phyloP scores from a whole-genome alignment of 2,797 vertebrate species.

The Scolopax rusticola region DNA sequence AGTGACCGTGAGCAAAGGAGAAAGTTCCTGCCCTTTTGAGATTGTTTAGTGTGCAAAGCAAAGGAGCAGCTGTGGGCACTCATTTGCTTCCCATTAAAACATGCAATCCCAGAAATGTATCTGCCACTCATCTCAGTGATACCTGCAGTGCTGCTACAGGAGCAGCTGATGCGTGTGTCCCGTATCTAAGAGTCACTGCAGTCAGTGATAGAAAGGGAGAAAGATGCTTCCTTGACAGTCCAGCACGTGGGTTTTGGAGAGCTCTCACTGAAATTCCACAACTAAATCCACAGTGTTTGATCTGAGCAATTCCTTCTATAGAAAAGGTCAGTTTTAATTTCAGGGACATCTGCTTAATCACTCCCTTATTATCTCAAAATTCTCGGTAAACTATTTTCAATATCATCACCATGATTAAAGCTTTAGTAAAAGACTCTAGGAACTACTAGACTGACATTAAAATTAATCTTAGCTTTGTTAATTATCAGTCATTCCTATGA shows the following conservation, averaged over 20 bases:
- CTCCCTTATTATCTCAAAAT: not conserved
- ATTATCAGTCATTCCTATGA: not conserved
- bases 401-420: not conserved
- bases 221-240: not conserved
- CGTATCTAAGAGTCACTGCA: not conserved
- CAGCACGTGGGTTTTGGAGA: not conserved
- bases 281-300: not conserved
- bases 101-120: not conserved
- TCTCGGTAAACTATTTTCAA: conserved; percentile 17
- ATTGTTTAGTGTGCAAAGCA: not conserved
- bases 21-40: not conserved
- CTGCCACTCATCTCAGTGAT: not conserved
- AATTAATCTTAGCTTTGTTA: conserved; percentile 38
- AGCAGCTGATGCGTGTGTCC: not conserved
- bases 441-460: conserved; percentile 24
- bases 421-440: conserved; percentile 4
- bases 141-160: not conserved
- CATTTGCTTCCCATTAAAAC: not conserved
- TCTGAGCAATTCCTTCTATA: not conserved
- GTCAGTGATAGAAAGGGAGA: not conserved
- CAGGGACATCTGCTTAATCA: conserved; percentile 4
- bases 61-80: not conserved
- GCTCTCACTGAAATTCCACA: not conserved
- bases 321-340: not conserved
- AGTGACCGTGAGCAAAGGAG: not conserved